Evolutionary conservation across 2,797 vertebrate species (phyloP).

Genomic region (Eospalax fontanierii): DNA sequence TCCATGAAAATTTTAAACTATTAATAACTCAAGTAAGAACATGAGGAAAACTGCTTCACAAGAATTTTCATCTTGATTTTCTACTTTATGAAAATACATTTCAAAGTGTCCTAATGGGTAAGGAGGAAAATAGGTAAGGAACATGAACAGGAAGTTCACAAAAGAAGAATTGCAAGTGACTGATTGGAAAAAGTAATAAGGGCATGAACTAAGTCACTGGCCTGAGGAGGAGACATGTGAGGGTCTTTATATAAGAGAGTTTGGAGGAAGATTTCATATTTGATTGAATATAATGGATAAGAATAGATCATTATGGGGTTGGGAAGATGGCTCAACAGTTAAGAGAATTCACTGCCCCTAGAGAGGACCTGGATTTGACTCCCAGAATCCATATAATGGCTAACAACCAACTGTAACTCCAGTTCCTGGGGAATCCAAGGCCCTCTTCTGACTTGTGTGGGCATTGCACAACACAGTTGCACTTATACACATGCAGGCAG

Average conservation of each 20-base stretch:
- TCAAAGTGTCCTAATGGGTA: conserved; percentile 43
- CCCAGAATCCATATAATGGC: too few species aligned
- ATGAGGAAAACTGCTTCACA: conserved; percentile 64
- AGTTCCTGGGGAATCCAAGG: too few species aligned
- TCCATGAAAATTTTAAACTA: conserved; percentile 65
- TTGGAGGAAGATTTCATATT: conserved; percentile 63
- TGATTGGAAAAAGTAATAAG: conserved; percentile 69
- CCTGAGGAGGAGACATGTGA: not conserved
- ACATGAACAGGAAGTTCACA: conserved; percentile 25
- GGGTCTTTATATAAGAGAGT: conserved; percentile 18
- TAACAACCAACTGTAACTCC: too few species aligned
- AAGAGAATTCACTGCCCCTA: too few species aligned
- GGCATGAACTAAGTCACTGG: conserved; percentile 41
- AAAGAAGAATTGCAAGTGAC: conserved; percentile 57
- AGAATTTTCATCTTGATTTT: conserved; percentile 67
- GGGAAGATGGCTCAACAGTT: too few species aligned
- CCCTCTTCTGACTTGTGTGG: too few species aligned
- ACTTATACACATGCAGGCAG: too few species aligned
- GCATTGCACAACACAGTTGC: too few species aligned
- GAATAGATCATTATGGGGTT: not conserved
- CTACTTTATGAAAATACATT: conserved; percentile 57
- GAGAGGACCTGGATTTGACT: too few species aligned
- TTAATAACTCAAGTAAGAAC: conserved; percentile 39
- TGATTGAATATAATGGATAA: conserved; percentile 59
- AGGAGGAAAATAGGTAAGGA: conserved; percentile 59